Conservation (phyloP, 2,113 vertebrate genomes). For the Camelus dromedarius region DNA sequence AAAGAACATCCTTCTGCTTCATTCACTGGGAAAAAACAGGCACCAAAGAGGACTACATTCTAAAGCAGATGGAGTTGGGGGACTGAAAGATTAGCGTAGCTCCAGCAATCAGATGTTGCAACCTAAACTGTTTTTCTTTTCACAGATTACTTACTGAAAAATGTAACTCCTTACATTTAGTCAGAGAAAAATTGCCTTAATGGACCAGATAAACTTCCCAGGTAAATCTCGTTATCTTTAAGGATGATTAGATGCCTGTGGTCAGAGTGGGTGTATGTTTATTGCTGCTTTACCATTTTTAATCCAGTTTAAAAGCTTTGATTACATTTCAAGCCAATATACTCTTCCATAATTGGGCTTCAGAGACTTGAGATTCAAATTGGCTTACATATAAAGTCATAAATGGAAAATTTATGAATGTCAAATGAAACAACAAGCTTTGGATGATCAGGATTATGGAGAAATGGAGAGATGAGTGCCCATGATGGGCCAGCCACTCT, state of each 20-base stretch:
- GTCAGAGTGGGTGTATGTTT: slow-evolving; percentile 55
- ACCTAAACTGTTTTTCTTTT: slow-evolving; percentile 50
- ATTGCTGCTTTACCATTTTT: slow-evolving; percentile 39
- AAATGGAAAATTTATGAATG: background rate
- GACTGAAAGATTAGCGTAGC: background rate
- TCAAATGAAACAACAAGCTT: slow-evolving; percentile 24
- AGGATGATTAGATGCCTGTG: slow-evolving; percentile 60
- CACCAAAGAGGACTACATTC: background rate
- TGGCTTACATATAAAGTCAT: background rate
- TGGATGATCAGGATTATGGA: background rate
- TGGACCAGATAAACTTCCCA: slow-evolving; percentile 41
- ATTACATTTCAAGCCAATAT: slow-evolving; percentile 41
- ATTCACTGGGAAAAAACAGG: background rate
- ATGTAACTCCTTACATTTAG: slow-evolving; percentile 3
- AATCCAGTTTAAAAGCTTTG: slow-evolving; percentile 61
- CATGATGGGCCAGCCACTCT: background rate
- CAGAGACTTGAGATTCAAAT: slow-evolving; percentile 49
- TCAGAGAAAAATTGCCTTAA: slow-evolving; percentile 51
- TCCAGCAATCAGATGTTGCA: slow-evolving; percentile 1
- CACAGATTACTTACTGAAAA: slow-evolving; percentile 54
- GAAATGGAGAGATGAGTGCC: background rate
- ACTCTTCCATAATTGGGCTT: slow-evolving; percentile 5
- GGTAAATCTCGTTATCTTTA: slow-evolving; percentile 63
- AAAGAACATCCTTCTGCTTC: background rate
- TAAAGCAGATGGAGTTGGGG: background rate